phyloP scores from a whole-genome alignment of 2,113 vertebrate genomes.

The Typhlomys cinereus region DNA sequence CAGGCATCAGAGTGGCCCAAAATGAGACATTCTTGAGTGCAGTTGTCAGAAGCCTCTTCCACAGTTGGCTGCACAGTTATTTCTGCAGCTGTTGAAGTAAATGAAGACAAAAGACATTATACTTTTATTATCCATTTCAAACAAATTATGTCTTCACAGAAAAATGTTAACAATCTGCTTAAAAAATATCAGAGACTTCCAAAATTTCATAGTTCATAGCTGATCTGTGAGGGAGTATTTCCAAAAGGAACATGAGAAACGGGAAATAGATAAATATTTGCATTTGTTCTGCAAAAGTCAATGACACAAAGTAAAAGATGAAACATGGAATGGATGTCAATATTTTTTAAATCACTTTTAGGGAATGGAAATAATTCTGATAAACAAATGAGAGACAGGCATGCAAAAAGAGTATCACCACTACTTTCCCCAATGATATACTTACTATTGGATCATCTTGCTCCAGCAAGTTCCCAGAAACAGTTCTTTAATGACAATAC shows the following conservation, averaged over 20 bases:
- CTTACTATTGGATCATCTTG: no score
- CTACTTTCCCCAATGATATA: no score
- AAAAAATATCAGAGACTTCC: neutral
- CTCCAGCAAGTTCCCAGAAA: no score
- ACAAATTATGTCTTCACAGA: neutral
- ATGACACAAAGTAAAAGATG: neutral
- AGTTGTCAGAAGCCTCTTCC: conserved; percentile 96
- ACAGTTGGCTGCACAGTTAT: conserved; percentile 95
- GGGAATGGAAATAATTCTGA: no score
- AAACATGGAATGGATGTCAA: neutral
- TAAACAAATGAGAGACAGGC: neutral
- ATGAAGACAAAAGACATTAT: conserved; percentile 34
- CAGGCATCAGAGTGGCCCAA: conserved; percentile 98
- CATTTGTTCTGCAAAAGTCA: neutral
- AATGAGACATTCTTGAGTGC: conserved; percentile 97
- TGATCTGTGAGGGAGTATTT: conserved; percentile 30
- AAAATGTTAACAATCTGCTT: neutral
- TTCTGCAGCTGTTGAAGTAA: conserved; percentile 90
- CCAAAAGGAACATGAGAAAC: conserved; percentile 4
- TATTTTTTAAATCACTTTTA: neutral
- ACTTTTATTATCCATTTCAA: neutral
- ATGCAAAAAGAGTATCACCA: neutral
- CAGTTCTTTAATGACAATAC: no score
- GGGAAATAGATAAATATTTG: neutral
- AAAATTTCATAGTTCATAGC: neutral